phyloP scores from a whole-genome alignment of 2,797 vertebrate genomes.

The Acanthis flammea region DNA sequence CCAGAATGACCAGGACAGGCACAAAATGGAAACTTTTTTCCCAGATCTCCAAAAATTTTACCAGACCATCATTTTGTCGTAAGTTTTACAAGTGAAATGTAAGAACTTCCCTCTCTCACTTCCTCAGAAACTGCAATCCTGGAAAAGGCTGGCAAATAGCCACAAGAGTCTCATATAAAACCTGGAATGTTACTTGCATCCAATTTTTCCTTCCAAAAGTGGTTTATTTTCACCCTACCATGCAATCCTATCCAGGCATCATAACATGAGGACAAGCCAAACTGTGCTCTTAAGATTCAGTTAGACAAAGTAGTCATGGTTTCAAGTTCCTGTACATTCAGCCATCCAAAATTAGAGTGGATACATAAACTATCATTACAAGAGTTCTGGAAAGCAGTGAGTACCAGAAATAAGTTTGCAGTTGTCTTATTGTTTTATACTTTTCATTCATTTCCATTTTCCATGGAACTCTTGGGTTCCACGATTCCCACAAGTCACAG shows the following conservation, averaged over 20 bases:
- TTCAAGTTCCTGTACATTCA: constrained; percentile 2
- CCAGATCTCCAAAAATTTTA: not conserved
- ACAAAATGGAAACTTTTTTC: not conserved
- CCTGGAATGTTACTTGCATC: not conserved
- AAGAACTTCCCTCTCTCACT: not conserved
- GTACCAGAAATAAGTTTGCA: not conserved
- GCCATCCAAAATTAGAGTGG: constrained; percentile 1
- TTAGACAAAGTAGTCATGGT: not conserved
- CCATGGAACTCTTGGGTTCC: not conserved
- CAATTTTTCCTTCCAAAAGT: not conserved
- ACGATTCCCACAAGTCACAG: not conserved
- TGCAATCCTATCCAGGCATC: not conserved
- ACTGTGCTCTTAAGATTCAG: not conserved
- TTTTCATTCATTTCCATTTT: constrained; percentile 12
- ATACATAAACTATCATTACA: not conserved
- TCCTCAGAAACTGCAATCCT: not conserved
- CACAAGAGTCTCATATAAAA: not conserved
- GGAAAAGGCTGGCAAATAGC: not conserved
- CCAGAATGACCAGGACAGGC: not conserved
- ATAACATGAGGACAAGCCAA: not conserved
- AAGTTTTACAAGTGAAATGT: not conserved
- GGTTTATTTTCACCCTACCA: not conserved
- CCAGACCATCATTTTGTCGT: not conserved
- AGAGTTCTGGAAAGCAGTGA: not conserved
- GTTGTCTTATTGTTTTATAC: not conserved